Evolutionary conservation across 2,888 invertebrate species (phyloP).

Genomic region (Quadroppia sp.): DNA sequence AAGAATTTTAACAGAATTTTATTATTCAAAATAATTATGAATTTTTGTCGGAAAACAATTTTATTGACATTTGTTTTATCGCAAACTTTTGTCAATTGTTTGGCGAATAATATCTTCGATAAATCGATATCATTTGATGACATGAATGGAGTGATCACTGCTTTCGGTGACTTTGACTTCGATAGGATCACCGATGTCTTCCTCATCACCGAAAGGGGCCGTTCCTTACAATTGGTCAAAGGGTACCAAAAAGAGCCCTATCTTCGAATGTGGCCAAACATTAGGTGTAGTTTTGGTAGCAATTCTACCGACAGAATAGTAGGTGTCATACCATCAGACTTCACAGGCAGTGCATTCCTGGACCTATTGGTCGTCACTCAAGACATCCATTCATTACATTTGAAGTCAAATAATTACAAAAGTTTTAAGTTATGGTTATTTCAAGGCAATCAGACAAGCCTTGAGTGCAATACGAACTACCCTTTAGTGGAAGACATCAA

Average conservation of each 20-base stretch:
- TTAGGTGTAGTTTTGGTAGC: neutral
- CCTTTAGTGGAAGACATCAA: neutral
- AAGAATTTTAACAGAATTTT: too few relatives aligned
- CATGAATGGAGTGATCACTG: constrained; percentile 61
- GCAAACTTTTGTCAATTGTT: neutral
- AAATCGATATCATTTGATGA: neutral
- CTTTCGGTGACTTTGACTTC: constrained; percentile 93
- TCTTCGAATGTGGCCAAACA: neutral
- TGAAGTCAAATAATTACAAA: neutral
- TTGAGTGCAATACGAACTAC: constrained; percentile 24
- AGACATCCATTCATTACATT: neutral
- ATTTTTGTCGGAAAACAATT: neutral
- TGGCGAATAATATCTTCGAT: neutral
- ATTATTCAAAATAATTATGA: neutral
- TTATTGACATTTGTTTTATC: neutral
- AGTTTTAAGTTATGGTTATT: constrained; percentile 37
- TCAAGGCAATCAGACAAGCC: neutral
- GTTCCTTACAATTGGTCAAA: constrained; percentile 55
- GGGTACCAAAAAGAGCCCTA: neutral
- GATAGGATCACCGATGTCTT: constrained; percentile 92
- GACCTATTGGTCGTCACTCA: constrained; percentile 69
- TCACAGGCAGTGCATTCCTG: constrained; percentile 90
- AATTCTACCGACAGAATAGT: constrained; percentile 41
- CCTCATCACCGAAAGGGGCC: constrained; percentile 63
- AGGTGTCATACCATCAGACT: constrained; percentile 81